phyloP scores from a whole-genome alignment of 2,888 invertebrate species.

The Xiphydria camelus region DNA sequence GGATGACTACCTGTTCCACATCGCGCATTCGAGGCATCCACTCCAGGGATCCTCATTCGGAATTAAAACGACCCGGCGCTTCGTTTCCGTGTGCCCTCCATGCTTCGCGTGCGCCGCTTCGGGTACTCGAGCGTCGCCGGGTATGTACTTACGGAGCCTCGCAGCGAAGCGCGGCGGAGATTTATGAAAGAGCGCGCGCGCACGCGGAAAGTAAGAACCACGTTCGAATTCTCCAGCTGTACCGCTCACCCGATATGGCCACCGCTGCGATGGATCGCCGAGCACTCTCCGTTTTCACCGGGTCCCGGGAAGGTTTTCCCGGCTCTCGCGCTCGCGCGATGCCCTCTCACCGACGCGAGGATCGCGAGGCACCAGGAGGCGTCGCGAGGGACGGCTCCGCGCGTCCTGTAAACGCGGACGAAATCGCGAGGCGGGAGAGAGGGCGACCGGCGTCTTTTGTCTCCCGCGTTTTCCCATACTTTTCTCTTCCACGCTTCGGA shows the following conservation, averaged over 20 bases:
- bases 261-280: neutral
- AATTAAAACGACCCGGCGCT: neutral
- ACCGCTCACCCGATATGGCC: neutral
- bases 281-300: conserved; percentile 1
- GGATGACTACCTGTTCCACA: conserved; percentile 25
- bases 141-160: no score
- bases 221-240: no score
- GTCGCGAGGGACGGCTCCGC: neutral
- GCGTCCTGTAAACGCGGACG: conserved; percentile 21
- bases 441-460: neutral
- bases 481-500: no score
- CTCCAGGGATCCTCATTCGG: conserved; percentile 21
- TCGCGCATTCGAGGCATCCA: conserved; percentile 21
- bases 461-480: neutral
- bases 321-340: neutral
- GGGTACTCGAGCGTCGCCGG: no score
- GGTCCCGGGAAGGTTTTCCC: no score
- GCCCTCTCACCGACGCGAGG: neutral
- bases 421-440: no score
- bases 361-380: neutral
- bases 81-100: neutral
- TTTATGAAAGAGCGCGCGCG: no score
- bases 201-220: no score
- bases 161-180: no score
- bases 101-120: conserved; percentile 2